phyloP scores from a whole-genome alignment of 2,797 vertebrate genomes.

The Leptodactylus fallax region DNA sequence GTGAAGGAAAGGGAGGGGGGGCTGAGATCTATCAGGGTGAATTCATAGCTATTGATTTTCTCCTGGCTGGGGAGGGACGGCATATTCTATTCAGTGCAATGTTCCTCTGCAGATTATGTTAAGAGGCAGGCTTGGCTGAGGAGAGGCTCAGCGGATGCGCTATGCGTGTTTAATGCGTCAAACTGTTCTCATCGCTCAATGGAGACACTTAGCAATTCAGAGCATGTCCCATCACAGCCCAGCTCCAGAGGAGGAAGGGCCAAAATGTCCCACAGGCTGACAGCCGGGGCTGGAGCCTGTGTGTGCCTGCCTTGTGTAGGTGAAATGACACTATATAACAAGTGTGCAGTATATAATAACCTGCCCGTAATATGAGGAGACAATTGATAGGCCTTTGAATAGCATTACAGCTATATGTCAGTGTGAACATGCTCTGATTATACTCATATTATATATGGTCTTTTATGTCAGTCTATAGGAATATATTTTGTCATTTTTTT shows the following conservation, averaged over 20 bases:
- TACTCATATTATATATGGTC: background rate
- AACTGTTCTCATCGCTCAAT: conserved; percentile 82
- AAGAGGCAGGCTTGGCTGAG: conserved; percentile 79
- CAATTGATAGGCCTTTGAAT: background rate
- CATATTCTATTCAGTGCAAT: conserved; percentile 91
- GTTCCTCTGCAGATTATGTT: conserved; percentile 90
- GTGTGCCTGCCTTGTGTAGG: conserved; percentile 45
- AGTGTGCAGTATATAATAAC: conserved; percentile 19
- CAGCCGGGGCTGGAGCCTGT: conserved; percentile 56
- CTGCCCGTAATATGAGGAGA: background rate
- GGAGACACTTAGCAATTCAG: conserved; percentile 87
- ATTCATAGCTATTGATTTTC: conserved; percentile 92
- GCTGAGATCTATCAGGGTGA: conserved; percentile 81
- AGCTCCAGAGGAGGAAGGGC: conserved; percentile 66
- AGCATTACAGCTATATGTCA: background rate
- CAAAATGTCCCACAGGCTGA: conserved; percentile 61
- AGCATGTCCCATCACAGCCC: conserved; percentile 84
- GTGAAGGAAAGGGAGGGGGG: conserved; percentile 54
- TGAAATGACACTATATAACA: conserved; percentile 33
- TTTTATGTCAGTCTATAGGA: background rate
- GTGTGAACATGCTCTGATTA: background rate
- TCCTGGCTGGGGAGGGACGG: conserved; percentile 75
- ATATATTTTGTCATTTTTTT: background rate
- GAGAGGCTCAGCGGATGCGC: conserved; percentile 83
- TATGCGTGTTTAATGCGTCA: conserved; percentile 88